These are phyloP conservation scores for Escarpia spicata DNA, from an alignment of 2,888 invertebrate species.

Conservation along the genomic window DNA sequence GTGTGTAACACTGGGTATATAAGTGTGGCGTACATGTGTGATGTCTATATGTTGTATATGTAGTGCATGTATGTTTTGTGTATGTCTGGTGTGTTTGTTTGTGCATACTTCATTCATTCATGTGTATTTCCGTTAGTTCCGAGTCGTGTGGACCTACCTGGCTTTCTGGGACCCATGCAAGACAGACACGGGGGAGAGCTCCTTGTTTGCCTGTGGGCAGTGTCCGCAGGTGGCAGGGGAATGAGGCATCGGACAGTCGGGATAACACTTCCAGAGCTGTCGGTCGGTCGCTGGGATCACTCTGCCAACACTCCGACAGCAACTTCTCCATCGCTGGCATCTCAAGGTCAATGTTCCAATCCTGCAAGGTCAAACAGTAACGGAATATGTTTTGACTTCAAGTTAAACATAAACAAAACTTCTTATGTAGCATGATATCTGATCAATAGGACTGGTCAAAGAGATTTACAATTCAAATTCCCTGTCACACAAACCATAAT, in stretches of 20 bases:
- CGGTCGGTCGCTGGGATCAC: conserved; percentile 46
- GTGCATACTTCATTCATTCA: no score
- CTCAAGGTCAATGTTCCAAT: conserved; percentile 46
- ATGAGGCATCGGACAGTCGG: conserved; percentile 25
- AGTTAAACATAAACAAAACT: background rate
- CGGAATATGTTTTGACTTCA: background rate
- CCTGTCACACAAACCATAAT: background rate
- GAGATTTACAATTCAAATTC: background rate
- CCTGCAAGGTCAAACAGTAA: conserved; percentile 38
- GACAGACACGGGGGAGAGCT: background rate
- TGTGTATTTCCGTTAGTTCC: background rate
- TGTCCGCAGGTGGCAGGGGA: background rate
- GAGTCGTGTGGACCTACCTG: background rate
- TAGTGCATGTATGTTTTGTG: no score
- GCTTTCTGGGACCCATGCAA: background rate
- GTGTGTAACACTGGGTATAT: no score
- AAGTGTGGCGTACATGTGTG: no score
- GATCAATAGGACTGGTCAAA: background rate
- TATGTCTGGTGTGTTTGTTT: no score
- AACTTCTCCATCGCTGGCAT: conserved; percentile 51
- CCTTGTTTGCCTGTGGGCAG: background rate
- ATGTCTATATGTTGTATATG: no score
- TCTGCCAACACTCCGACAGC: conserved; percentile 52
- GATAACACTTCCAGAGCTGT: conserved; percentile 44
- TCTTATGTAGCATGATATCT: background rate